Percentiles rank a stretch among this genome's conserved stretches.
phyloP scores from a whole-genome alignment of 1,140 invertebrate genomes.

The Papilio glaucus region DNA sequence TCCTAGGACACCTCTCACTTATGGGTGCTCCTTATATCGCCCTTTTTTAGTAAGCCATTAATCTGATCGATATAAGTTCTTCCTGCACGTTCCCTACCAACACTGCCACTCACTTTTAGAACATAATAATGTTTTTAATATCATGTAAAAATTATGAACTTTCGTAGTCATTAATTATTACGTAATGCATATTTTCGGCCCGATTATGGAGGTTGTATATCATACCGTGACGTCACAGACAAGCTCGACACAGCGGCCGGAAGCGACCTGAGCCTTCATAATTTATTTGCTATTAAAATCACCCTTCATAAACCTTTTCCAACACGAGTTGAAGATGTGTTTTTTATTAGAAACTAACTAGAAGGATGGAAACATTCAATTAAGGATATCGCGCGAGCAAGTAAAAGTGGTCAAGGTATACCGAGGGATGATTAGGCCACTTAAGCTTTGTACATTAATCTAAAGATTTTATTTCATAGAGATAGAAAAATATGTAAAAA shows the following conservation, averaged over 20 bases:
- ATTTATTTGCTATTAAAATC: neutral
- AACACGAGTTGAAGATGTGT: neutral
- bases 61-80: no score
- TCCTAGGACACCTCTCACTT: no score
- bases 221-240: neutral
- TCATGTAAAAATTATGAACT: neutral
- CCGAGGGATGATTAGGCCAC: no score
- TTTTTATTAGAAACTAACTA: no score
- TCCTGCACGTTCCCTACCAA: no score
- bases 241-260: neutral
- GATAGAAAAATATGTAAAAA: neutral
- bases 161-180: neutral
- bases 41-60: no score
- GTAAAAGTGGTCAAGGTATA: neutral
- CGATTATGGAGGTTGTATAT: neutral
- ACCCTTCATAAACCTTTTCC: neutral
- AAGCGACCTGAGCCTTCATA: neutral
- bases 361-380: no score
- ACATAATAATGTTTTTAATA: no score
- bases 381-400: no score
- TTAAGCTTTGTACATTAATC: neutral
- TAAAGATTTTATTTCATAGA: neutral
- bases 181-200: conserved; percentile 5
- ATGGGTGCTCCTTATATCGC: no score
- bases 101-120: no score